Conservation (phyloP, 2,113 vertebrate genomes). For the Pterocles gutturalis region DNA sequence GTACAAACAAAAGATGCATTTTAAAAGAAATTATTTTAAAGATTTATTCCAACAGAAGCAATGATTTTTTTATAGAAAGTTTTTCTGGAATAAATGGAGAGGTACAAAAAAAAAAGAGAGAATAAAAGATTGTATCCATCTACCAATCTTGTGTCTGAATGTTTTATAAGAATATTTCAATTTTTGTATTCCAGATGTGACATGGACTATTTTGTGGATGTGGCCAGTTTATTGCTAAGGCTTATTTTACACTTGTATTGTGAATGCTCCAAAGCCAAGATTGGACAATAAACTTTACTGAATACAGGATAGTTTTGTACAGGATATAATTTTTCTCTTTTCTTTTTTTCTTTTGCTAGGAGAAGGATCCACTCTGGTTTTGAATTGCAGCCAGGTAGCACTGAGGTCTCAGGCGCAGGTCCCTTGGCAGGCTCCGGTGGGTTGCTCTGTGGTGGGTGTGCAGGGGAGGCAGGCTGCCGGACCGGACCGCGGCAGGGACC, state of each 20-base stretch:
- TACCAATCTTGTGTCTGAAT: neutral
- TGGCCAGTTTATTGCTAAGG: neutral
- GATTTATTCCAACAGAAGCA: slow-evolving; percentile 25
- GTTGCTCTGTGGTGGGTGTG: neutral
- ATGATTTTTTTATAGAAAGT: neutral
- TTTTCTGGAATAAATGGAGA: slow-evolving; percentile 35
- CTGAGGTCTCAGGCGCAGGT: neutral
- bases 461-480: neutral
- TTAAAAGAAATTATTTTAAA: slow-evolving; percentile 34
- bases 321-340: neutral
- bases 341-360: neutral
- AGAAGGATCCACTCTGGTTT: neutral
- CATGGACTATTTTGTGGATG: neutral
- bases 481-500: neutral
- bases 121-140: slow-evolving; percentile 30
- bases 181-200: slow-evolving; percentile 2
- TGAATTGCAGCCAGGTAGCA: neutral
- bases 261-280: neutral
- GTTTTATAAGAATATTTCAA: neutral
- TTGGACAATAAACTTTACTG: neutral
- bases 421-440: neutral
- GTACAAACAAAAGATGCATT: neutral
- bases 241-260: neutral
- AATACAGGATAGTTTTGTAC: neutral
- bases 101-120: neutral